These are phyloP conservation scores for Nephrotoma flavescens DNA, from an alignment of 2,888 invertebrate genomes.

Conservation along the genomic window DNA sequence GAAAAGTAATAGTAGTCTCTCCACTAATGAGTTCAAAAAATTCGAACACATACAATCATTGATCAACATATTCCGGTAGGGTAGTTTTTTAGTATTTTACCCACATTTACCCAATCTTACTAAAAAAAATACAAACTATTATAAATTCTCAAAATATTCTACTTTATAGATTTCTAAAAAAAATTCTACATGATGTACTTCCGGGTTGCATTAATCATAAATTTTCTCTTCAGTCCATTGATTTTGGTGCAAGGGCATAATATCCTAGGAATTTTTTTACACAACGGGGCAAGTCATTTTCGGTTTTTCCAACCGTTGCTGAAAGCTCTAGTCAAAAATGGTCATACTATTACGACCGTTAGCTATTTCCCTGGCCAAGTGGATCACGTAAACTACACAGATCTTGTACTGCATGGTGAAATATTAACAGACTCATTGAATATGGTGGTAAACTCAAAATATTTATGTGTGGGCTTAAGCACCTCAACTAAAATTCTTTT, in stretches of 20 bases:
- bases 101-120: too few species aligned
- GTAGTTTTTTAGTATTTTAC: too few species aligned
- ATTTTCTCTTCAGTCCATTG: not conserved
- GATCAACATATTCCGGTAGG: too few species aligned
- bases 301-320: constrained; percentile 34
- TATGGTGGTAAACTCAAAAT: constrained; percentile 19
- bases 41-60: too few species aligned
- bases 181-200: too few species aligned
- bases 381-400: constrained; percentile 26
- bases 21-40: too few species aligned
- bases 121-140: too few species aligned
- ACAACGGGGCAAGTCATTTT: constrained; percentile 34
- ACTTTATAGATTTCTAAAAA: too few species aligned
- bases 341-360: constrained; percentile 35
- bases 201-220: too few species aligned
- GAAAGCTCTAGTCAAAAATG: constrained; percentile 32
- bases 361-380: constrained; percentile 31
- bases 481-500: not conserved
- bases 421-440: constrained; percentile 23
- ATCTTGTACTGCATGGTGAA: constrained; percentile 19
- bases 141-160: too few species aligned
- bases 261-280: constrained; percentile 33
- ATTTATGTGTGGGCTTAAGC: not conserved
- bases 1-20: too few species aligned
- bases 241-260: constrained; percentile 13